Percentiles rank a stretch among this genome's conserved stretches.
phyloP scores from a whole-genome alignment of 2,113 vertebrate species.

The Empidonax traillii region DNA sequence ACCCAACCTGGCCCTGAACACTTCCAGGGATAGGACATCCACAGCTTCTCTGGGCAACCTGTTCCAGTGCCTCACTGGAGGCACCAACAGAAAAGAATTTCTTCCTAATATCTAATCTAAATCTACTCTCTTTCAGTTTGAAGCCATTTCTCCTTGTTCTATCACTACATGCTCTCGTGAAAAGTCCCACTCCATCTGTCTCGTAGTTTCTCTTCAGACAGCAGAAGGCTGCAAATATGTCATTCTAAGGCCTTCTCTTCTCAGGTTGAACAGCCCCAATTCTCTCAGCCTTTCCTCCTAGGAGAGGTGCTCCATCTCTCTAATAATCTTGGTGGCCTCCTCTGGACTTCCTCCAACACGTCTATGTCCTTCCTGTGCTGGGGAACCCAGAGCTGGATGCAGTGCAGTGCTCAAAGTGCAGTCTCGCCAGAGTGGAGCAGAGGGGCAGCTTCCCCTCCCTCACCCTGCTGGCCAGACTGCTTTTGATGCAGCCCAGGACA shows the following conservation, averaged over 20 bases:
- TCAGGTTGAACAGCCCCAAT: background rate
- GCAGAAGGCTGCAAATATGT: background rate
- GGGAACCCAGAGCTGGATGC: background rate
- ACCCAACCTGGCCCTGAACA: background rate
- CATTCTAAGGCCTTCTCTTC: accelerated
- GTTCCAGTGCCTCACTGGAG: background rate
- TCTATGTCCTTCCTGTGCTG: background rate
- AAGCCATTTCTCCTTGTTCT: background rate
- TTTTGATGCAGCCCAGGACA: background rate
- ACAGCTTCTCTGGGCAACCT: background rate
- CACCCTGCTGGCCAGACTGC: background rate
- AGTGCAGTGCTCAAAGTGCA: background rate
- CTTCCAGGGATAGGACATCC: background rate
- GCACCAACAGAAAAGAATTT: background rate
- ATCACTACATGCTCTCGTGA: accelerated
- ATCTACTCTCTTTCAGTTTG: background rate
- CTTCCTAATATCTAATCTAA: background rate
- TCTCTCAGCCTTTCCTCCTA: background rate
- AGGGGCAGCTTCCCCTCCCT: background rate
- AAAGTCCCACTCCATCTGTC: accelerated
- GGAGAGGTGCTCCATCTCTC: background rate
- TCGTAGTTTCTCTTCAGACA: accelerated
- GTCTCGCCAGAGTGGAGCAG: background rate
- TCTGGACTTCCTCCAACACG: background rate
- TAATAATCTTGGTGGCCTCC: accelerated